Conservation (phyloP, 2,797 vertebrate species). For the Dermochelys coriacea region DNA sequence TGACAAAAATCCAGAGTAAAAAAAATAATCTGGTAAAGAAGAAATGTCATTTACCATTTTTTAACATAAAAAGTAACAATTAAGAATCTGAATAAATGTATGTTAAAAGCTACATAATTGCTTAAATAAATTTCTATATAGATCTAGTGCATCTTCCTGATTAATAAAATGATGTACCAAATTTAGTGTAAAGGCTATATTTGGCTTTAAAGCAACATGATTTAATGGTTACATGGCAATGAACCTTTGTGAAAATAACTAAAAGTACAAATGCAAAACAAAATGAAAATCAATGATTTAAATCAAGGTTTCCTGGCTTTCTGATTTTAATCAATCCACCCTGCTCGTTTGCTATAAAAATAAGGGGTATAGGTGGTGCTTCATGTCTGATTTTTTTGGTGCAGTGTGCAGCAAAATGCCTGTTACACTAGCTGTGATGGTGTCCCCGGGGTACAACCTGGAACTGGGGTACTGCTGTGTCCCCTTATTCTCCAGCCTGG, state of each 20-base stretch:
- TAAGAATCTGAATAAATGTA: neutral
- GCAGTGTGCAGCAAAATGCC: neutral
- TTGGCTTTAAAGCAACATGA: neutral
- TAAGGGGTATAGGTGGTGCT: conserved; percentile 20
- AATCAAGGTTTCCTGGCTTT: conserved; percentile 5
- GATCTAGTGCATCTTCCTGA: neutral
- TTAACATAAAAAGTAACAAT: neutral
- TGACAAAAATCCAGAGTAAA: neutral
- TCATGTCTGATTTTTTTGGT: neutral
- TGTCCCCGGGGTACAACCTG: too few relatives aligned
- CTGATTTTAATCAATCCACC: conserved; percentile 12
- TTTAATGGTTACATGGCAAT: neutral
- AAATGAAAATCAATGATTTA: conserved; percentile 24
- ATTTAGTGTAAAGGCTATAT: neutral
- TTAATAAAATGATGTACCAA: neutral
- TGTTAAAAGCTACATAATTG: neutral
- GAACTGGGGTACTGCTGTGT: too few relatives aligned
- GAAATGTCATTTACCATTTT: neutral
- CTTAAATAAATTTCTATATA: neutral
- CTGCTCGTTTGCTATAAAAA: neutral
- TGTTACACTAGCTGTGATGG: neutral
- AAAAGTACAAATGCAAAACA: neutral
- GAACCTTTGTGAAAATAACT: neutral
- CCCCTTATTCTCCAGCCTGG: too few relatives aligned
- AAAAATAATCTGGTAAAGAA: neutral